Evolutionary conservation across 2,113 vertebrate species (phyloP), one percentile per base, ranked within the genome.

Genomic region (Daphoenositta chrysoptera): DNA sequence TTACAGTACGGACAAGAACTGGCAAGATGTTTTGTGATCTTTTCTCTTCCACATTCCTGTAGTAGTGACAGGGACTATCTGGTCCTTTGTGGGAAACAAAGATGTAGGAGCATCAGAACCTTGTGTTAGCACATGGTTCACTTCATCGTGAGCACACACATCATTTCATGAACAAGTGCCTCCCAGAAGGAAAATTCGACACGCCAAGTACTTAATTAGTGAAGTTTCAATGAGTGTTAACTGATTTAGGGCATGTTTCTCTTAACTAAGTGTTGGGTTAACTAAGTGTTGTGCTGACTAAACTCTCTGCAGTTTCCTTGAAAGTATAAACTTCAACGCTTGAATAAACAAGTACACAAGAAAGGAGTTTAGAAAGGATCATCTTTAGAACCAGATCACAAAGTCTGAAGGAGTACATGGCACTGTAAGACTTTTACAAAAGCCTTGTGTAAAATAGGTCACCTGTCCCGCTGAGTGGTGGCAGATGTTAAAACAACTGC

Each of bases 401-500:
- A 73, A 87, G 27, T 69, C 48, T 89, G 24, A 93, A 70, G 61
- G 7, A 87, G 48, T 73, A 77, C 24, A 20, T 7, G 33, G 3
- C n/a, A 84, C 54, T 75, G 68, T 69, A 73, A 90, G 60, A 88
- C 35, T 93, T 83, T 50, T 87, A 64, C 17, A 91, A 87, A 93
- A 95, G 58, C 48, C 40, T 30, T 45, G 42, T 86, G 48, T 88
- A 87, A 85, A 69, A 87, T 19, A 90, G 89, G 56, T 96, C 80
- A 83, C 42, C 85, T 87, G 53, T 87, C 61, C 93, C 6, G 12
- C 81, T 92, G 92, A 91, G 53, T 50, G 69, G 65, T 70, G 87
- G 85, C 91, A 97, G 95, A 94, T 85, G 85, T 96, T 93, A 84
- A 87, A 91, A 70, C 66, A 93, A 96, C 64, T 80, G 60, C 58